Conservation (phyloP, 2,888 invertebrate genomes). For the Iphiclides podalirius region DNA sequence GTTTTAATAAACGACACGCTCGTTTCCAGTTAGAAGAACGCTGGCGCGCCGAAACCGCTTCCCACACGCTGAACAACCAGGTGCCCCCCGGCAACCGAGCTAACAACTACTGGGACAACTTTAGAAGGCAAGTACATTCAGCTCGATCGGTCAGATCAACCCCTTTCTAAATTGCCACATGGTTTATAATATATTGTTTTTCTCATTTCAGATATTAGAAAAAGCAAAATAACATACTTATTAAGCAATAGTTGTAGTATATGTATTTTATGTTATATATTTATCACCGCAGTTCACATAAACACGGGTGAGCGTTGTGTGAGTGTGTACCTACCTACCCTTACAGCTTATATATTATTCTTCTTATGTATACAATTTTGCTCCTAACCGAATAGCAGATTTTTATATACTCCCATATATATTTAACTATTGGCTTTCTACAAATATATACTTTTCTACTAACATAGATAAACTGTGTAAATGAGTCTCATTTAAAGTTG, state of each 20-base stretch:
- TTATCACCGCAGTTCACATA: constrained; percentile 30
- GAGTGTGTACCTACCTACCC: constrained; percentile 33
- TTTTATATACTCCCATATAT: constrained; percentile 1
- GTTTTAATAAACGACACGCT: no score
- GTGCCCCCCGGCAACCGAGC: constrained; percentile 94
- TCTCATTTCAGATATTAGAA: constrained; percentile 72
- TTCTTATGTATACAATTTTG: not conserved
- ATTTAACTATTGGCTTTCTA: not conserved
- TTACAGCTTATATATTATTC: not conserved
- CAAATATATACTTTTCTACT: not conserved
- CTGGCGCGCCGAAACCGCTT: constrained; percentile 68
- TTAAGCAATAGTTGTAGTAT: constrained; percentile 30
- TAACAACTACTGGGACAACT: constrained; percentile 97
- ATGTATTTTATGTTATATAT: constrained; percentile 36
- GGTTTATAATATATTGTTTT: constrained; percentile 26
- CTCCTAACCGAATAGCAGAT: not conserved
- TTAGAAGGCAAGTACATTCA: constrained; percentile 84
- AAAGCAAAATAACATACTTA: constrained; percentile 23
- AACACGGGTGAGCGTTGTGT: constrained; percentile 51
- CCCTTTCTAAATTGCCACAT: not conserved
- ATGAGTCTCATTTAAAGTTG: constrained; percentile 19
- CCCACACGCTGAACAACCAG: constrained; percentile 90
- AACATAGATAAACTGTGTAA: not conserved
- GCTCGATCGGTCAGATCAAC: not conserved
- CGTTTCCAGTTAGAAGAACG: constrained; percentile 76